Base-by-base conservation (phyloP, 92 coral and sea anemone species). In the Muricea muricata region DNA sequence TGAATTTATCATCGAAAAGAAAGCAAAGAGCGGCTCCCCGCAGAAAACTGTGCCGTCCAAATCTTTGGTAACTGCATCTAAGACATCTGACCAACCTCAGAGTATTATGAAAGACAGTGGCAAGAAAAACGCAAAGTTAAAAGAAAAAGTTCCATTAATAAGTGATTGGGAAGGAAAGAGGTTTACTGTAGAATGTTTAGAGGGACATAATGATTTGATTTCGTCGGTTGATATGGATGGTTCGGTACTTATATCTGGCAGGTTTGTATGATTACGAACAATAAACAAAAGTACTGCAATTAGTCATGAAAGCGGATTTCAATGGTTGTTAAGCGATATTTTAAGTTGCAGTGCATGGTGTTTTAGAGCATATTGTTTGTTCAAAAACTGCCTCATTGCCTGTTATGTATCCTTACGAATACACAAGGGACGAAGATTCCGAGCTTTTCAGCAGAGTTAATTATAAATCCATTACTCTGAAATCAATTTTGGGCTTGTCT, bases 121-220 rank as follows among this genome's bases (percentile, higher is more conserved):
- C 9, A 47, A 82, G 57, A 81, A 68, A 26, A 61, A 17, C n/a
- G n/a, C n/a, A n/a, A n/a, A n/a, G n/a, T n/a, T n/a, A n/a, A n/a
- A n/a, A n/a, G n/a, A n/a, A 6, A 20, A 7, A 63, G 70, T 39
- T 7, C 34, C 18, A 63, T 25, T 63, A 5, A n/a, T n/a, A n/a
- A 32, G 14, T 37, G 80, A 11, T 30, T 92, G 96, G 96, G 70
- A 84, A 24, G 78, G 60, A 23, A 73, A 78, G 21, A 71, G 60
- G 82, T 97, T 93, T 77, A 81, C 73, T 76, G 94, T 94, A 37
- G 86, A 86, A 71, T 74, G 52, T 17, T 87, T 97, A 6, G 90
- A 93, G 40, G 99, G 99, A 1, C 99, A 97, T 76, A 97, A 97
- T 72, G 99, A 96, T 75, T 15, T 83, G 26, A 84, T 96, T 18